Base-by-base conservation (phyloP, 2,113 vertebrate species). In the Triplophysa siluroides region DNA sequence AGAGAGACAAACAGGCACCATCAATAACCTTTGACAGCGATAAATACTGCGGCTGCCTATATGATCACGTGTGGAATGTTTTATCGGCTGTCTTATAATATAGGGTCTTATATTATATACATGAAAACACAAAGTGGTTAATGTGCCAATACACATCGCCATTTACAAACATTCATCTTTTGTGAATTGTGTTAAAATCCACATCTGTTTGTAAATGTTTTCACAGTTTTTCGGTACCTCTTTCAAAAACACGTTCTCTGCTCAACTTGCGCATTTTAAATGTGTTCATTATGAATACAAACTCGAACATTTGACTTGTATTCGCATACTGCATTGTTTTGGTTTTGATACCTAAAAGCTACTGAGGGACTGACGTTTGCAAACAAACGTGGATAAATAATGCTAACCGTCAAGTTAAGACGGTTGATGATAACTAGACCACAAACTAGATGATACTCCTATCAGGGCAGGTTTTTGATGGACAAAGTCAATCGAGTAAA, bases 191-290 rank as follows among this genome's bases (percentile, higher is more conserved):
- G 54, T 9, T 38, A 16, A 75, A 63, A 62, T 63, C 60, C 16
- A 47, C 58, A 21, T 61, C 33, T 75, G n/a, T 62, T 33, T 16
- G 33, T 38, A 38, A 38, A 58, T 16, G 23, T 18, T 70, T 70
- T 76, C 73, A 76, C 73, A 76, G 73, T 76, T 29, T 76, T 63
- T 76, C 60, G 73, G 73, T 63, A 76, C 41, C 41, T 58, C 7
- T 58, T 58, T 10, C 50, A 54, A 54, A 52, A 54, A 54, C 21
- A 4, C 1, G 72, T 75, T 13, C 69, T 24, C 18, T 33, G 3
- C 38, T 66, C 65, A 52, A 38, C 19, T 11, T 33, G 8, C 18
- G 52, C 69, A 4, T 21, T 38, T 38, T 47, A 21, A 41, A 58
- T 58, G 29, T 58, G 47, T 45, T 54, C 10, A 29, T 33, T 54